Percentiles rank a stretch among this genome's conserved stretches.
Conservation (phyloP, 2,113 vertebrate genomes). For the Illadopsis cleaveri region DNA sequence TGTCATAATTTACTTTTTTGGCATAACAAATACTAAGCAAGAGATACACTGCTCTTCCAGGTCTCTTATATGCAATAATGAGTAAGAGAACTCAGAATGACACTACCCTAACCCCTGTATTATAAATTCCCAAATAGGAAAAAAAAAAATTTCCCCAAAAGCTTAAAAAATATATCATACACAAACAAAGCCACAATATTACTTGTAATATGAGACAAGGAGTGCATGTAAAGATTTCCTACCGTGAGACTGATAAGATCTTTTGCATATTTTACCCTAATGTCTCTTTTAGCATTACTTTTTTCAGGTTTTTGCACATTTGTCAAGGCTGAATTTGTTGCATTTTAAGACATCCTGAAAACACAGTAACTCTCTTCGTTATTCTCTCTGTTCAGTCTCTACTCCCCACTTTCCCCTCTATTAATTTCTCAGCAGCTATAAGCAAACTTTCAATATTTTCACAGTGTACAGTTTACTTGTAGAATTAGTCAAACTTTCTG, state of each 20-base stretch:
- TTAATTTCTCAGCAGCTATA: neutral
- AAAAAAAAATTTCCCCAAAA: neutral
- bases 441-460: neutral
- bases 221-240: constrained; percentile 11
- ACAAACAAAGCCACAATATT: neutral
- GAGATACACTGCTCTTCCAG: neutral
- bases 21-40: neutral
- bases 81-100: neutral
- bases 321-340: neutral
- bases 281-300: neutral
- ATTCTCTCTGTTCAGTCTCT: neutral
- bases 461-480: neutral
- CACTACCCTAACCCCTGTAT: neutral
- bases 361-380: neutral
- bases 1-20: neutral
- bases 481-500: neutral
- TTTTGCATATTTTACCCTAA: constrained; percentile 55
- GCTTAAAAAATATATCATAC: neutral
- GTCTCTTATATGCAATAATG: neutral
- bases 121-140: neutral
- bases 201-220: neutral
- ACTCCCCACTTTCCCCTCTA: neutral
- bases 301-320: neutral
- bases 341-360: neutral
- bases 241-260: neutral